Base-by-base conservation (phyloP, 2,888 invertebrate species). In the Tetanocera ferruginea region DNA sequence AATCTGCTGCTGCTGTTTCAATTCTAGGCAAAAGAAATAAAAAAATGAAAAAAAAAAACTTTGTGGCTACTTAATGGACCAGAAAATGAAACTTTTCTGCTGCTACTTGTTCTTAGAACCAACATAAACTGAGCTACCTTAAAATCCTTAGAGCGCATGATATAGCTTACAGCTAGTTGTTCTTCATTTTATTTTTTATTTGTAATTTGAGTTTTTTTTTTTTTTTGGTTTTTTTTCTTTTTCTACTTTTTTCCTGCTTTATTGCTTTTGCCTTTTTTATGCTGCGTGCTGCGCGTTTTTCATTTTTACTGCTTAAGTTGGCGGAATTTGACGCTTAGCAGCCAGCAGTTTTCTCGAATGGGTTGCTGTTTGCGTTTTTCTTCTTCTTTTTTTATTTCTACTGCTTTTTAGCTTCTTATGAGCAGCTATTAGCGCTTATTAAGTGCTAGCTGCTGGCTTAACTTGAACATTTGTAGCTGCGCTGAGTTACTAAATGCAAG, bases 261-360 rank as follows among this genome's bases (percentile, higher is more conserved):
- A 17, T 17, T 19, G 23, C 52, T 67, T 70, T 74, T 72, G 70
- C 66, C 74, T 25, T 73, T 31, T 49, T 67, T 60, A 37, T 31
- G 37, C 62, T 73, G 74, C 75, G 37, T 76, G 67, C 28, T 34
- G 51, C 70, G 49, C 67, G 57, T 73, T 77, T 76, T 85, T 86
- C 84, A 86, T 85, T 86, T 85, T 86, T 83, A 86, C 84, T 83
- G 86, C 84, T 83, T 81, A 86, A 86, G 82, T 85, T 86, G 80
- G 81, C 82, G 81, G 80, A 81, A 82, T 81, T 82, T 81, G 17
- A 72, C 72, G 49, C 79, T 80, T 74, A 25, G 73, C 55, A 66
- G 28, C 51, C 64, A n/a, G 28, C 34, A 11, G 31, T 31, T 31
- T 11, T 5, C 31, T n/a, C 34, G 55, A 9, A 14, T 64, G 34